Conservation (phyloP, 2,113 vertebrate species). For the Condylura cristata region DNA sequence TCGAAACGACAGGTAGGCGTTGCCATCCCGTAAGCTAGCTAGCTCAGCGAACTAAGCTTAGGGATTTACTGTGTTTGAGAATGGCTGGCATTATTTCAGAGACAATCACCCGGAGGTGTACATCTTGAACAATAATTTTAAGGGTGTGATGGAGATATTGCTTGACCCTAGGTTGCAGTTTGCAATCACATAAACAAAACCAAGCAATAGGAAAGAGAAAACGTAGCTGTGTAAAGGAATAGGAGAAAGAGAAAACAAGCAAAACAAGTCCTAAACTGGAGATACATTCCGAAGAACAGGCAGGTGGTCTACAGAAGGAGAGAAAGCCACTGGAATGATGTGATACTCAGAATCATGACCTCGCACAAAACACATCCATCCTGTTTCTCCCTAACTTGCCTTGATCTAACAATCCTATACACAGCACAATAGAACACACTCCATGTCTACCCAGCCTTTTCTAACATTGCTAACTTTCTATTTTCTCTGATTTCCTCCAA, state of each 20-base stretch:
- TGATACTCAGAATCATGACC: not conserved
- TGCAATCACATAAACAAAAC: not conserved
- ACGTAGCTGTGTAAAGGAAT: not conserved
- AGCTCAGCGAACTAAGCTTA: not conserved
- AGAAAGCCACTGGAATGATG: not conserved
- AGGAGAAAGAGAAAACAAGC: not conserved
- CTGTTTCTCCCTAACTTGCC: not conserved
- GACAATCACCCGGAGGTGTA: not conserved
- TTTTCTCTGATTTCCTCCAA: not conserved
- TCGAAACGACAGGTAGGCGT: not conserved
- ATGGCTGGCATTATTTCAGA: conserved; percentile 10
- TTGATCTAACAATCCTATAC: not conserved
- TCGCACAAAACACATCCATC: not conserved
- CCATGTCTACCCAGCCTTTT: not conserved
- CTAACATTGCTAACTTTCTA: not conserved
- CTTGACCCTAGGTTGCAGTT: not conserved
- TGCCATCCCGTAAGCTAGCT: not conserved
- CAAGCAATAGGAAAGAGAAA: conserved; percentile 6
- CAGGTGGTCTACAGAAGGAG: conserved; percentile 21
- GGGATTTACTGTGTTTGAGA: not conserved
- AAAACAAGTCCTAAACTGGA: not conserved
- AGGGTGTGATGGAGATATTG: not conserved
- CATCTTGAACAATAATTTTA: conserved; percentile 8
- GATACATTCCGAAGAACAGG: not conserved
- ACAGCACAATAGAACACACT: not conserved